A percentile compares a stretch with the other conserved stretches of the same genome.
phyloP scores from a whole-genome alignment of 2,113 vertebrate species.

The Apistogramma diplotaenia region DNA sequence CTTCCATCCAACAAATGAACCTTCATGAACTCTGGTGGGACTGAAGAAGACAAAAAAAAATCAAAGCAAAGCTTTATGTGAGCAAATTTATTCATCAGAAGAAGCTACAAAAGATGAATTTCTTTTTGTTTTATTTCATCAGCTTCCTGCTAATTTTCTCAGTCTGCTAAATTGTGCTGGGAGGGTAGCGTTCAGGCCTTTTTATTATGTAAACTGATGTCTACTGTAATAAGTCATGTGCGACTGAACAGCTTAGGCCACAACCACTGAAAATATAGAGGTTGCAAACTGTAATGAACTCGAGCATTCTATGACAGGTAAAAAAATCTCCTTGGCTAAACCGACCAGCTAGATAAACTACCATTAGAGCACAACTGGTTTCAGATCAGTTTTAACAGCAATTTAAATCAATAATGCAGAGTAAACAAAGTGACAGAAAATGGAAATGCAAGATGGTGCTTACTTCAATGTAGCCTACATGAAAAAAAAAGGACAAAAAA shows the following conservation, averaged over 20 bases:
- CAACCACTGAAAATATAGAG: neutral
- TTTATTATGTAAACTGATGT: no score
- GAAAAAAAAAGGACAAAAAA: neutral
- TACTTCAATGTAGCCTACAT: constrained; percentile 2
- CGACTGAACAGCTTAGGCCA: neutral
- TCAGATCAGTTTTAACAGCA: neutral
- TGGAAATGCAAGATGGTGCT: neutral
- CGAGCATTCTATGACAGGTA: neutral
- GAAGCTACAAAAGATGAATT: neutral
- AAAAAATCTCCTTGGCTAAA: neutral
- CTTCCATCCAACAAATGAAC: constrained; percentile 31
- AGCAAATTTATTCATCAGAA: neutral
- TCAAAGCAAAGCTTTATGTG: neutral
- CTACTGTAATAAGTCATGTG: neutral
- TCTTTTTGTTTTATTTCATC: no score
- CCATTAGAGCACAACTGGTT: neutral
- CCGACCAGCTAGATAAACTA: neutral
- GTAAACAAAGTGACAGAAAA: neutral
- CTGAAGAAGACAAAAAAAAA: neutral
- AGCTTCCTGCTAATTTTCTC: no score
- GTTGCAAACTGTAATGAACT: neutral
- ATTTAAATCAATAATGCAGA: neutral
- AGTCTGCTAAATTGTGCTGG: no score
- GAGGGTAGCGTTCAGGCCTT: no score
- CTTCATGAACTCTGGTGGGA: constrained; percentile 38